These are phyloP conservation scores for Argentina silus DNA, from an alignment of 2,797 vertebrate species.

Conservation along the genomic window DNA sequence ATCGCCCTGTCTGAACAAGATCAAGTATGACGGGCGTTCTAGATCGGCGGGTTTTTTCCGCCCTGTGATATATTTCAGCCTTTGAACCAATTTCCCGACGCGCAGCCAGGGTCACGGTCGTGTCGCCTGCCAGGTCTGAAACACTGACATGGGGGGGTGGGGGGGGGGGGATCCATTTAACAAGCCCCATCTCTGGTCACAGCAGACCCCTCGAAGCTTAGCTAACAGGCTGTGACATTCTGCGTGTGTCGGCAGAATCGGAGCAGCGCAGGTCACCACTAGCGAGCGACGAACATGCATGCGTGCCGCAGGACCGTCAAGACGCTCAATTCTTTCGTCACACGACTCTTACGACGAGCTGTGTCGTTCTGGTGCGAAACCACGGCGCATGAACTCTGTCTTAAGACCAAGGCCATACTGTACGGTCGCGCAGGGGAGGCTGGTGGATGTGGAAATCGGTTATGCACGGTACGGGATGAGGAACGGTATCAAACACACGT, in stretches of 20 bases:
- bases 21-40: neutral
- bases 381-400: too few relatives aligned
- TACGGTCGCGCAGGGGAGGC: too few relatives aligned
- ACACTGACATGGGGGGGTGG: neutral
- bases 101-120: neutral
- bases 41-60: neutral
- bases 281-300: neutral
- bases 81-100: neutral
- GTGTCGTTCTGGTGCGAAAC: too few relatives aligned
- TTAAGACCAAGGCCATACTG: too few relatives aligned
- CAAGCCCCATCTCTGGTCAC: neutral
- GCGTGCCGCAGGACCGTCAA: neutral
- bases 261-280: neutral
- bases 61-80: neutral
- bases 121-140: neutral
- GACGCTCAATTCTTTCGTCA: too few relatives aligned
- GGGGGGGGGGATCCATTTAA: neutral
- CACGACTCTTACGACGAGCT: too few relatives aligned
- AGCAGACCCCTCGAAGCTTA: neutral
- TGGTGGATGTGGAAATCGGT: too few relatives aligned
- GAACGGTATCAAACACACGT: too few relatives aligned
- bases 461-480: too few relatives aligned
- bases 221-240: conserved; percentile 8
- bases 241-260: conserved; percentile 6
- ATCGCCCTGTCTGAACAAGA: neutral